Evolutionary conservation across 37 sponge, comb jelly and placozoan genomes (phyloP), one percentile per base, ranked within the genome.

Genomic region (Dysidea cf. avara): DNA sequence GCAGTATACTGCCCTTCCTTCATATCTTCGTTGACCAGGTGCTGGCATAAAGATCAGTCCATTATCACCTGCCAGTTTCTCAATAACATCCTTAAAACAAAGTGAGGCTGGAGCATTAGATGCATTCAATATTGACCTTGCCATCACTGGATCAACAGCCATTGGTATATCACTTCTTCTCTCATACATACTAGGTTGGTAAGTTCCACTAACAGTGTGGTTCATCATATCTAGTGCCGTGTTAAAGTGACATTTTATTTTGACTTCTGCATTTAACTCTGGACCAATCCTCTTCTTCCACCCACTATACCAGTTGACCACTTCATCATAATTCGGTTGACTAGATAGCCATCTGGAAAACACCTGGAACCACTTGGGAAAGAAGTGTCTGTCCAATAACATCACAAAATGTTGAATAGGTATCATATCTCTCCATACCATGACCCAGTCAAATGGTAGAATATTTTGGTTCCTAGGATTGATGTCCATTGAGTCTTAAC

Each of bases 391-490:
- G 39, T 95, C 93, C 51, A 99, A 55, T 39, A 99, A 51, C 17
- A 33, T 46, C 17, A 84, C 96, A 56, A 92, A 81, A 35, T 94
- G 96, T 1, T 78, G 80, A 34, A 77, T 32, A 29, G 95, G 83
- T 6, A 99, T 69, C 83, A 95, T 79, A 68, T 89, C 90, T 76
- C 76, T 81, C 99, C 99, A 99, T 0, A 76, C 66, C 66, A 94
- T 74, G 18, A 86, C 86, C 90, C 93, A 95, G 36, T 84, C 55
- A 68, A 99, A 87, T 4, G 96, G 91, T 57, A 80, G 80, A 25
- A 93, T 83, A 17, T 88, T 56, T 49, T 99, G 93, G 28, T 89
- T 54, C 53, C 81, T 77, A 28, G 99, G 99, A 66, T 92, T 95
- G 30, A 99, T 87, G 0, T 56, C 84, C 47, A 99, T 75, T 3